Conservation (phyloP, 2,888 invertebrate genomes). For the Nematopogon swammerdamellus region DNA sequence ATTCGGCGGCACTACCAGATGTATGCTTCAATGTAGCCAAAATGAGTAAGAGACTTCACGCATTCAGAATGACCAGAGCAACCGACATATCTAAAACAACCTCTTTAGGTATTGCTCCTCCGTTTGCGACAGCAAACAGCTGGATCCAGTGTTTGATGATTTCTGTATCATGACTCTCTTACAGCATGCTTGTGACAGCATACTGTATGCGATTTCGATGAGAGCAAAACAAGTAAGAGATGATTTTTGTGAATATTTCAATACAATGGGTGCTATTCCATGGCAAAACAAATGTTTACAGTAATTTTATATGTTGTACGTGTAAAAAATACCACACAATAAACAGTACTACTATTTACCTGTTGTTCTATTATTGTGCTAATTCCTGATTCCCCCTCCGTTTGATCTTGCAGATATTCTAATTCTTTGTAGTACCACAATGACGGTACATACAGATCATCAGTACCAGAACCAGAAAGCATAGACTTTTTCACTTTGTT, state of each 20-base stretch:
- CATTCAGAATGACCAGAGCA: too few relatives aligned
- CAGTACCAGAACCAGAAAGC: conserved; percentile 9
- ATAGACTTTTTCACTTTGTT: conserved; percentile 10
- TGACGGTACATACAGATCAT: conserved; percentile 9
- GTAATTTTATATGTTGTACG: conserved; percentile 6
- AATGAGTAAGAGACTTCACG: too few relatives aligned
- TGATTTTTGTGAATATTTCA: conserved; percentile 6
- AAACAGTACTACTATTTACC: conserved; percentile 9
- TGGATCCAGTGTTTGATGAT: too few relatives aligned
- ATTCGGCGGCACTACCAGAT: too few relatives aligned
- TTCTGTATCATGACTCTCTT: too few relatives aligned
- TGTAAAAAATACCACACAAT: conserved; percentile 8
- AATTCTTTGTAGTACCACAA: conserved; percentile 9
- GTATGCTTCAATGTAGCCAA: too few relatives aligned
- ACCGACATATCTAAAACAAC: too few relatives aligned
- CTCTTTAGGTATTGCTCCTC: too few relatives aligned
- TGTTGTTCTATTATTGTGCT: conserved; percentile 8
- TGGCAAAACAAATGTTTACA: conserved; percentile 9
- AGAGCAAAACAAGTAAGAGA: conserved; percentile 4
- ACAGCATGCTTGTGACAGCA: too few relatives aligned
- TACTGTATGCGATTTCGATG: too few relatives aligned
- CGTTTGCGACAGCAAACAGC: too few relatives aligned
- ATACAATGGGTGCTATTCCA: conserved; percentile 8
- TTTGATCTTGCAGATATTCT: conserved; percentile 9
- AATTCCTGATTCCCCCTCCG: conserved; percentile 8